A percentile compares a stretch with the other conserved stretches of the same genome.
phyloP scores from a whole-genome alignment of 2,888 invertebrate genomes.

The Drosophila anomelani region DNA sequence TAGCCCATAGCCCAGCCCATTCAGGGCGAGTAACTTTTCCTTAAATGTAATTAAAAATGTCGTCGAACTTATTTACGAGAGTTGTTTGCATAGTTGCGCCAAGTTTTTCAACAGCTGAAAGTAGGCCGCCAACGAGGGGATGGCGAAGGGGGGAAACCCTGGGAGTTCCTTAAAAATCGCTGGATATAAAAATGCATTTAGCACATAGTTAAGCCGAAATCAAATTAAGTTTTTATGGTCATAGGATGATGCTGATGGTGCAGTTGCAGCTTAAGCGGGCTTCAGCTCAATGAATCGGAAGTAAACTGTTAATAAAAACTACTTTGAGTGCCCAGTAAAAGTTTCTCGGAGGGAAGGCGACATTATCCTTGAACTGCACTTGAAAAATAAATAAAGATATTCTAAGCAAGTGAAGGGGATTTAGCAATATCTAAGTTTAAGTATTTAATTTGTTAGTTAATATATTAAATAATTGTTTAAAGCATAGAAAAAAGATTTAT shows the following conservation, averaged over 20 bases:
- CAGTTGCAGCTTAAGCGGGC: constrained; percentile 25
- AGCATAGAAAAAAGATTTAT: too few relatives aligned
- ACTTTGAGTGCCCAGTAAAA: constrained; percentile 37
- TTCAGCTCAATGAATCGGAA: constrained; percentile 42
- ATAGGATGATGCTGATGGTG: constrained; percentile 7
- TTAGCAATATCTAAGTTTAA: neutral
- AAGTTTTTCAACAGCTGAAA: constrained; percentile 53
- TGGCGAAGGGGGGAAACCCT: neutral
- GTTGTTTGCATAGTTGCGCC: constrained; percentile 67
- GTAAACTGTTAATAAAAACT: constrained; percentile 49
- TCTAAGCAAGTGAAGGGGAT: neutral
- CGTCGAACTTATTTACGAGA: constrained; percentile 79
- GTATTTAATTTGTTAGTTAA: neutral
- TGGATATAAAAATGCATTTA: constrained; percentile 43
- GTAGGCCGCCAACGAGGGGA: constrained; percentile 17
- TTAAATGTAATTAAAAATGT: constrained; percentile 79
- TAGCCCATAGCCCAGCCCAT: constrained; percentile 6
- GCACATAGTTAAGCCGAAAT: constrained; percentile 44
- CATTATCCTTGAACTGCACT: constrained; percentile 7
- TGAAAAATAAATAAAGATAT: neutral
- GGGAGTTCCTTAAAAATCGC: constrained; percentile 15
- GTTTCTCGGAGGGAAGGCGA: neutral
- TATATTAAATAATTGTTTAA: neutral
- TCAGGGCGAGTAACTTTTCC: constrained; percentile 51
- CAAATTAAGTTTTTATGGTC: constrained; percentile 45